Conservation (phyloP, 2,797 vertebrate species). For the Poeciliopsis paucimaculata region DNA sequence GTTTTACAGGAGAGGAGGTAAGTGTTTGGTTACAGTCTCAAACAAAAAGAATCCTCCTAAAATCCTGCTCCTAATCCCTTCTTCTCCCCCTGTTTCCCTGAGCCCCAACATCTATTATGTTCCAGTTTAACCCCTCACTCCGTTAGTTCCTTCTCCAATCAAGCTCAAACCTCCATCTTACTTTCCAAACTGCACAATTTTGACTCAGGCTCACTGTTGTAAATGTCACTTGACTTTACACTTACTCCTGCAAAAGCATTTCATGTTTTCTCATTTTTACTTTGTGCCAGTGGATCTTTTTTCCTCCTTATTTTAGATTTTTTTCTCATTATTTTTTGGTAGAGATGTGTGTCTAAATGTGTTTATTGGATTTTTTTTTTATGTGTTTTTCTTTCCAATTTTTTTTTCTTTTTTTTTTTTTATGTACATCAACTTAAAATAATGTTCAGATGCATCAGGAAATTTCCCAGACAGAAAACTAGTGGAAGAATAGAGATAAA, state of each 20-base stretch:
- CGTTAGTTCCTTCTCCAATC: constrained; percentile 24
- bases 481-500: background rate
- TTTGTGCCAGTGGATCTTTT: constrained; percentile 54
- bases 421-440: constrained; percentile 7
- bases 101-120: constrained; percentile 59
- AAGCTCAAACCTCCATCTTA: constrained; percentile 46
- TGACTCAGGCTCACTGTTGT: constrained; percentile 73
- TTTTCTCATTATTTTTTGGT: constrained; percentile 1
- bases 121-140: constrained; percentile 40
- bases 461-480: constrained; percentile 5
- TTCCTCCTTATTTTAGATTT: constrained; percentile 42
- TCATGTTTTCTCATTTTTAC: constrained; percentile 73
- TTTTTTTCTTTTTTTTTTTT: constrained; percentile 29
- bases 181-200: constrained; percentile 35
- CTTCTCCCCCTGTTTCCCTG: constrained; percentile 52
- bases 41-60: constrained; percentile 56
- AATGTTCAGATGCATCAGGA: constrained; percentile 20
- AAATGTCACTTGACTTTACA: constrained; percentile 80
- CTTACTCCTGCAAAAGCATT: constrained; percentile 63
- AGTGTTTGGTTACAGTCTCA: constrained; percentile 77
- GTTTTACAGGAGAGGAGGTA: constrained; percentile 59
- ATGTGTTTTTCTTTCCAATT: constrained; percentile 31
- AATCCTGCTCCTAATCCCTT: constrained; percentile 40
- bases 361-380: background rate
- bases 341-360: background rate